A percentile compares a stretch with the other conserved stretches of the same genome.
Evolutionary conservation across 2,797 vertebrate genomes (phyloP).

Genomic region (Oreonectes daqikongensis): DNA sequence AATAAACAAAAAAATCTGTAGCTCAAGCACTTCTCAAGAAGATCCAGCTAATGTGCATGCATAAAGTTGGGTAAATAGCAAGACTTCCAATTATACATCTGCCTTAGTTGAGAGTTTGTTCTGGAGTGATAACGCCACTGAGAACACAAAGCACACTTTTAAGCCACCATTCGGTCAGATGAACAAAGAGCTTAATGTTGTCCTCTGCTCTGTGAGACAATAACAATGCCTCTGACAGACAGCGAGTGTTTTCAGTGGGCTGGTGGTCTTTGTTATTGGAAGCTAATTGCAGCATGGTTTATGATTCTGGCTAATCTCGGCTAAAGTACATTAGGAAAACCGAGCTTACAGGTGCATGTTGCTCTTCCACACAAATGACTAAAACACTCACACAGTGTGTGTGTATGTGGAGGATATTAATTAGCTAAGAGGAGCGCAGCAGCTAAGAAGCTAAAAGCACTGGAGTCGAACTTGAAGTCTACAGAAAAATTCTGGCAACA

Average conservation of each 20-base stretch:
- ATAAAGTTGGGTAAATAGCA: no score
- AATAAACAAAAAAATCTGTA: no score
- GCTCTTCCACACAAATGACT: constrained; percentile 43
- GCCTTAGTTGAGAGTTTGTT: constrained; percentile 7
- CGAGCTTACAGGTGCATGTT: constrained; percentile 35
- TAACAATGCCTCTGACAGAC: constrained; percentile 14
- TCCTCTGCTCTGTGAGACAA: neutral
- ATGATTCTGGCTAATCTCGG: constrained; percentile 48
- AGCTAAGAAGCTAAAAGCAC: constrained; percentile 21
- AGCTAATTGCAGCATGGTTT: constrained; percentile 44
- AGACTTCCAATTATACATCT: no score
- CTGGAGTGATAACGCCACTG: neutral
- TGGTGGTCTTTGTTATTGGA: constrained; percentile 36
- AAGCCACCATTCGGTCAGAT: constrained; percentile 31
- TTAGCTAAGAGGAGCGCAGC: constrained; percentile 26
- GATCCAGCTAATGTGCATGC: no score
- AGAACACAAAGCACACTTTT: constrained; percentile 15
- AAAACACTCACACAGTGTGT: constrained; percentile 2
- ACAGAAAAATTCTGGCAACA: no score
- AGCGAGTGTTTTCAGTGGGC: constrained; percentile 14
- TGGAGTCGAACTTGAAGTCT: neutral
- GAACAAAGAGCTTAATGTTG: constrained; percentile 13
- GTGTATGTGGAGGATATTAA: constrained; percentile 40
- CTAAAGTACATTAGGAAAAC: constrained; percentile 50
- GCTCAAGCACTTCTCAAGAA: no score